Evolutionary conservation across 1,140 invertebrate species (phyloP), one percentile per base, ranked within the genome.

Genomic region (Homalodisca vitripennis): DNA sequence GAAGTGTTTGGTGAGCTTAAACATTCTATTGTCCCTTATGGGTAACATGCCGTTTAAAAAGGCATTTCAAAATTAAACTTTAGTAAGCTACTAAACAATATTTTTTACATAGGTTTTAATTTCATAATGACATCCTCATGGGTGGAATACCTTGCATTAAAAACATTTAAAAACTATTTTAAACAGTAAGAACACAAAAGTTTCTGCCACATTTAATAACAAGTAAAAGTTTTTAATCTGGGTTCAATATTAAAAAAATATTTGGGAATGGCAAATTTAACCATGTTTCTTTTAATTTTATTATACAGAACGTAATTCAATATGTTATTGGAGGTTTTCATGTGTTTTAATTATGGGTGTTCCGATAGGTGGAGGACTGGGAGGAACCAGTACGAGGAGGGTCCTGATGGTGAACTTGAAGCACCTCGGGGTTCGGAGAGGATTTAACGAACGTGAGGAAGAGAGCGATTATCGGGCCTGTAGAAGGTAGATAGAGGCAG

Each of bases 371-470:
- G 95, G 95, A 46, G 95, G 95, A 48, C 83, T 98, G 14, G 95
- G 95, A 55, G 94, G 94, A 41, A 97, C 95, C 14, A 82, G 95
- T 62, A n/a, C n/a, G n/a, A 86, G 94, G 74, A 95, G 95, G 51
- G 95, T 95, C 31, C 92, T 94, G 2, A 95, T 97, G 73, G 94
- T 97, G 27, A 98, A 98, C 83, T 93, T 97, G 69, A 95, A 97
- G 78, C 95, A 97, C 81, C 98, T 95, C 1, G 95, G 95, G n/a
- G n/a, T n/a, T n/a, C n/a, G n/a, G 34, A 85, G 95, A 57, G 95
- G 98, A 81, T 92, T 94, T 80, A 93, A 94, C 75, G 91, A 92
- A 75, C 81, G 91, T 2, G 92, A 93, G 78, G 81, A 90, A 22
- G 90, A 92, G 77, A 82, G 90, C 32, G 92, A 92, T 79, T 83